A percentile compares a stretch with the other conserved stretches of the same genome.
Evolutionary conservation across 2,113 vertebrate species (phyloP).

Genomic region (Ranitomeya variabilis): DNA sequence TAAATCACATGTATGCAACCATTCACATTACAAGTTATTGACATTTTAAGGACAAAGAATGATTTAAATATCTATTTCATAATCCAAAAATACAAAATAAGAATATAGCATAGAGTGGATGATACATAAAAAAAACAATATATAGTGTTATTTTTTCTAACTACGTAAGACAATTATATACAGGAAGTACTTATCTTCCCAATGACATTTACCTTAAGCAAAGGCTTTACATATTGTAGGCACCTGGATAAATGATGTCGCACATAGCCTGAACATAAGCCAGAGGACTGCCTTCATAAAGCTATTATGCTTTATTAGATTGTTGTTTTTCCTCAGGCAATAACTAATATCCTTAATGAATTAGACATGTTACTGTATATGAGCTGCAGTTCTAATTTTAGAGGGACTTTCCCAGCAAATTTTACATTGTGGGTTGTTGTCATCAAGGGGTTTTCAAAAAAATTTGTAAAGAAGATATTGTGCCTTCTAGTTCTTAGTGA

Average conservation of each 20-base stretch:
- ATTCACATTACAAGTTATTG: no score
- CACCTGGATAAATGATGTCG: slow-evolving; percentile 13
- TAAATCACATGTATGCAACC: no score
- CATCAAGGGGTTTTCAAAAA: neutral
- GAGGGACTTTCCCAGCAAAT: neutral
- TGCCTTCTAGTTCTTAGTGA: neutral
- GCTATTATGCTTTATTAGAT: slow-evolving; percentile 40
- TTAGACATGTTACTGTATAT: neutral
- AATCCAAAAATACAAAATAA: neutral
- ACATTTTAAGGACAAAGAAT: neutral
- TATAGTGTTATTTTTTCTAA: neutral
- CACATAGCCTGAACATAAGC: slow-evolving; percentile 26
- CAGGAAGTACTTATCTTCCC: slow-evolving; percentile 8
- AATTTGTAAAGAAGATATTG: neutral
- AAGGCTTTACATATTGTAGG: slow-evolving; percentile 3
- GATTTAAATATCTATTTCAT: neutral
- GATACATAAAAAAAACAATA: neutral
- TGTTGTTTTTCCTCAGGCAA: slow-evolving; percentile 14
- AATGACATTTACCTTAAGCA: slow-evolving; percentile 12
- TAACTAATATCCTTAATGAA: slow-evolving; percentile 21
- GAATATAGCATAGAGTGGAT: neutral
- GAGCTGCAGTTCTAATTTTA: neutral
- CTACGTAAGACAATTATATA: neutral
- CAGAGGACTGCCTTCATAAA: slow-evolving; percentile 34
- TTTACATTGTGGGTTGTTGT: neutral